Evolutionary conservation across 2,113 vertebrate genomes (phyloP).

Genomic region (Eudorcas thomsonii): DNA sequence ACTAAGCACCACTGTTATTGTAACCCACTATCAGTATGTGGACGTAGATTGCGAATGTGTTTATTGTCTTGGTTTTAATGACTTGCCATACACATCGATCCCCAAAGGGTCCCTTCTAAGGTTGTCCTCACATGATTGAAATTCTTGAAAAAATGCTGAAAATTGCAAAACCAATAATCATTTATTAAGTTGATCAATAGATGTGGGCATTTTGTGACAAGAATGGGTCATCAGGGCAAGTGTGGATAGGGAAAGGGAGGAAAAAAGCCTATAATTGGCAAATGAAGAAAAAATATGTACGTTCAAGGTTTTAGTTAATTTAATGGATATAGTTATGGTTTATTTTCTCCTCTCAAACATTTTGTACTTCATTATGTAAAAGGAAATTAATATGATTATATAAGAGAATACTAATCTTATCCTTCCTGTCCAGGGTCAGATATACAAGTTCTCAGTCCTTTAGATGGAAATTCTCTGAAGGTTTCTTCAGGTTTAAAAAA

Average conservation of each 20-base stretch:
- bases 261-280: neutral
- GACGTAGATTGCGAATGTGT: neutral
- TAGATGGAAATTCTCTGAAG: slow-evolving; percentile 5
- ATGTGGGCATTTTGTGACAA: neutral
- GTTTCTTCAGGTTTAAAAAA: neutral
- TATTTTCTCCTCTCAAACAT: slow-evolving; percentile 11
- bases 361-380: neutral
- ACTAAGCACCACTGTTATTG: neutral
- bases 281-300: neutral
- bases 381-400: neutral
- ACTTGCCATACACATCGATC: neutral
- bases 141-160: neutral
- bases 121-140: neutral
- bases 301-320: neutral
- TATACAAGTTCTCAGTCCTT: neutral
- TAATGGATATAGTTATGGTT: neutral
- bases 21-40: neutral
- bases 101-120: neutral
- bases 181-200: neutral
- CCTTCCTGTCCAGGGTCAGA: neutral
- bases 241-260: neutral
- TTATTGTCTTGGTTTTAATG: neutral
- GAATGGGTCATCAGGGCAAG: neutral
- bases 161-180: neutral
- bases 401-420: neutral